Base-by-base conservation (phyloP, 2,888 invertebrate genomes). In the Aleiodes testaceus region DNA sequence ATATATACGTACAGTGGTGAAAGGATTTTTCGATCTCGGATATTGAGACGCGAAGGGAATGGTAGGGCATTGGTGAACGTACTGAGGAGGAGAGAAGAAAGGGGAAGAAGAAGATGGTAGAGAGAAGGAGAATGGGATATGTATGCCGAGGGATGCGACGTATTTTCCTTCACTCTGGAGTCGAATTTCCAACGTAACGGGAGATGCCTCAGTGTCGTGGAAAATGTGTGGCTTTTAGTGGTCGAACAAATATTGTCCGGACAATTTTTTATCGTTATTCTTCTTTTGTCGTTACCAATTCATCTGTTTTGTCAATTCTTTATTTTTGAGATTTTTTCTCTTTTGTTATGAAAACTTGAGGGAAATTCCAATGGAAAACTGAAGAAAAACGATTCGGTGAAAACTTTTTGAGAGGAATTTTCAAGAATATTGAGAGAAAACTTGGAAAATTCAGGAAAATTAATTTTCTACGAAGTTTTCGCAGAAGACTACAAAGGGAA, bases 81-180 rank as follows among this genome's bases (percentile, higher is more conserved):
- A 26, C 45, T 36, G 22, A 14, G 26, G 20, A 36, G 45, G 68
- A 45, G 69, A 63, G 50, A 67, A 66, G 52, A 61, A 61, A 14
- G 45, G 18, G 36, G 20, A 12, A 36, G 47, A 20, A 36, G 65
- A 50, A 69, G 16, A 59, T 61, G 49, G 59, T 66, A 50, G 63
- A 47, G 26, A 30, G 47, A 69, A 65, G 30, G 69, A 65, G 30
- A 61, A 59, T n/a, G 52, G 59, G 61, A 53, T 47, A 67, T 69
- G 59, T 66, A 55, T 61, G 69, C 53, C 44, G 45, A 66, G 47
- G 47, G 59, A 71, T 45, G 66, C 68, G 64, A 64, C 59, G 65
- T 64, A 83, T 82, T 82, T 81, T 81, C 75, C 80, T 81, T 81
- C 77, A 79, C 81, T 83, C 80, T 81, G 78, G 79, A 80, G 76